Evolutionary conservation across 2,888 invertebrate species (phyloP).

Genomic region (Acrobasis repandana): DNA sequence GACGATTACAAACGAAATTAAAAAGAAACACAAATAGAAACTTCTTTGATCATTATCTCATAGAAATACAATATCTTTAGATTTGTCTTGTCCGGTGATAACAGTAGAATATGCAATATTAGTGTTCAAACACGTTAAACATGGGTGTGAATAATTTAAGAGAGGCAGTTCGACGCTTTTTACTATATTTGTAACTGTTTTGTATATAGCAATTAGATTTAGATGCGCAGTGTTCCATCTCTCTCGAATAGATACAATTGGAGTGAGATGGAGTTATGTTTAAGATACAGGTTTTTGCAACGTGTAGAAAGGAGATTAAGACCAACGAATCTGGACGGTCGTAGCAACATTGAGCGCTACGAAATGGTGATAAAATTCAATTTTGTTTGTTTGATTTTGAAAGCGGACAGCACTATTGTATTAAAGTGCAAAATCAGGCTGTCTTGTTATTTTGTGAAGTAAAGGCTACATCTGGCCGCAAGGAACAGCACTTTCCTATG

Average conservation of each 20-base stretch:
- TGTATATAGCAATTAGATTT: conserved; percentile 20
- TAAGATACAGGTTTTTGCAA: conserved; percentile 2
- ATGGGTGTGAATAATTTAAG: conserved; percentile 19
- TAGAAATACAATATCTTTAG: not conserved
- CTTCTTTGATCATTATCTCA: not conserved
- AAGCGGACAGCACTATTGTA: too few relatives aligned
- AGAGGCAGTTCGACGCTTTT: conserved; percentile 8
- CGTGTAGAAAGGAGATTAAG: not conserved
- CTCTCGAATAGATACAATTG: conserved; percentile 7
- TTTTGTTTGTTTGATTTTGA: too few relatives aligned
- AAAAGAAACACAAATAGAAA: too few relatives aligned
- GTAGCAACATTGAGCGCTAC: not conserved
- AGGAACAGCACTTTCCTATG: too few relatives aligned
- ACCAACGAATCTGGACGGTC: too few relatives aligned
- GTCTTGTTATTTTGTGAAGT: too few relatives aligned
- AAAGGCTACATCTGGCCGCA: too few relatives aligned
- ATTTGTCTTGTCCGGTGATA: not conserved
- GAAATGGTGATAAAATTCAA: too few relatives aligned
- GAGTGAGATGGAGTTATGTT: conserved; percentile 8
- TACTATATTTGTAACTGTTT: conserved; percentile 16
- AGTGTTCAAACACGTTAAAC: conserved; percentile 14
- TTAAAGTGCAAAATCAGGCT: too few relatives aligned
- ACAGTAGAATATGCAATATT: conserved; percentile 8
- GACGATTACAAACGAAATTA: too few relatives aligned
- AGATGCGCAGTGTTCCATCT: conserved; percentile 13